Conservation (phyloP, 2,888 invertebrate genomes). For the Nephrotoma appendiculata region DNA sequence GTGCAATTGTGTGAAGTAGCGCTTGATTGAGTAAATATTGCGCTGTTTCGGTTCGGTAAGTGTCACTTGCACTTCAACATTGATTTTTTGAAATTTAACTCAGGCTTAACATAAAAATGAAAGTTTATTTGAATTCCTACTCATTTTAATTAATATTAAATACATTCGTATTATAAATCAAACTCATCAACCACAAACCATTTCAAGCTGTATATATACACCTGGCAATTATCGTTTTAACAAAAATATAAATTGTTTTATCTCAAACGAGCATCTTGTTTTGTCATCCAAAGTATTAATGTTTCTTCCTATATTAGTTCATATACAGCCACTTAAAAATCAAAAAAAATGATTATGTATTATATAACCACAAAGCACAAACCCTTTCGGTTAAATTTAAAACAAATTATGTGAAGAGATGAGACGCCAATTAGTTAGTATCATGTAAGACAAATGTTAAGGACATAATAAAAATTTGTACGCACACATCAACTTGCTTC, state of each 20-base stretch:
- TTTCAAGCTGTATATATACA: not conserved
- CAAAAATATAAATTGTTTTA: not conserved
- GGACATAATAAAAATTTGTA: not conserved
- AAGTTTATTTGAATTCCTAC: not conserved
- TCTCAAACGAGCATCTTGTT: not conserved
- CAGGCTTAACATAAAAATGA: not conserved
- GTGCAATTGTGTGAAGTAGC: not conserved
- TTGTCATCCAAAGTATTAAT: not conserved
- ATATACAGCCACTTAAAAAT: not conserved
- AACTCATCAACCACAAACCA: not conserved
- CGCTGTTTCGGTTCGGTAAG: not conserved
- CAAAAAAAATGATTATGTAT: not conserved
- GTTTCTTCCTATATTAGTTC: not conserved
- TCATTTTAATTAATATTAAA: not conserved
- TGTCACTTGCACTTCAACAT: not conserved
- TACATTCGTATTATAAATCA: not conserved
- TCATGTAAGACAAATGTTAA: not conserved
- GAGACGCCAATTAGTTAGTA: not conserved
- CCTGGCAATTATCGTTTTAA: not conserved
- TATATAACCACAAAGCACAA: not conserved
- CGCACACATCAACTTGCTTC: not conserved
- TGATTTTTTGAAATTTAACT: not conserved
- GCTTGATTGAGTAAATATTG: not conserved
- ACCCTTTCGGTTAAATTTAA: not conserved
- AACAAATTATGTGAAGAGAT: not conserved